A percentile compares a stretch with the other conserved stretches of the same genome.
phyloP scores from a whole-genome alignment of 2,888 invertebrate species.

The Argyra leucocephala region DNA sequence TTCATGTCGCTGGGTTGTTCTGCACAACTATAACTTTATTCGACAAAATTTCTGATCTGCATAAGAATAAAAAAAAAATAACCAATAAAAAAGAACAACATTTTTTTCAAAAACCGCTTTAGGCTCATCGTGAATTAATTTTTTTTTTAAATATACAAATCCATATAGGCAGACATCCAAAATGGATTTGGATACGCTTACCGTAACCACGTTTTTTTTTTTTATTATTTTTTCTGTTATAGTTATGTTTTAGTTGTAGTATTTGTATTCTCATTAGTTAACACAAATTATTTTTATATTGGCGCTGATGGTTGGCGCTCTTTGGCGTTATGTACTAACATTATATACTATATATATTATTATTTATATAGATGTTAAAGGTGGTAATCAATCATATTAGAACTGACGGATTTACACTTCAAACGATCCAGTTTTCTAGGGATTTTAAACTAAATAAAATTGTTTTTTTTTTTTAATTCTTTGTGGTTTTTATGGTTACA shows the following conservation, averaged over 20 bases:
- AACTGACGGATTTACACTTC: background rate
- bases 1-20: too few relatives aligned
- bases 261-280: too few relatives aligned
- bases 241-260: too few relatives aligned
- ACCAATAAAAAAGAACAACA: background rate
- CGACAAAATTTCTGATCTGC: background rate
- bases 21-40: too few relatives aligned
- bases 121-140: background rate
- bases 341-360: background rate
- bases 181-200: background rate
- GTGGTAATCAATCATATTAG: constrained; percentile 6
- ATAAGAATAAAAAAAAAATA: background rate
- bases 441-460: background rate
- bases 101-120: background rate
- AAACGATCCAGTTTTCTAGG: background rate
- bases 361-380: constrained; percentile 6
- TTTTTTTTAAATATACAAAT: background rate
- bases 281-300: background rate
- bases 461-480: background rate
- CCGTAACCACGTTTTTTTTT: background rate
- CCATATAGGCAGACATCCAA: background rate
- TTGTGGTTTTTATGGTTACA: background rate
- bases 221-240: background rate
- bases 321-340: background rate
- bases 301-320: background rate